Conservation (phyloP, 2,888 invertebrate species). For the Entomobrya proxima region DNA sequence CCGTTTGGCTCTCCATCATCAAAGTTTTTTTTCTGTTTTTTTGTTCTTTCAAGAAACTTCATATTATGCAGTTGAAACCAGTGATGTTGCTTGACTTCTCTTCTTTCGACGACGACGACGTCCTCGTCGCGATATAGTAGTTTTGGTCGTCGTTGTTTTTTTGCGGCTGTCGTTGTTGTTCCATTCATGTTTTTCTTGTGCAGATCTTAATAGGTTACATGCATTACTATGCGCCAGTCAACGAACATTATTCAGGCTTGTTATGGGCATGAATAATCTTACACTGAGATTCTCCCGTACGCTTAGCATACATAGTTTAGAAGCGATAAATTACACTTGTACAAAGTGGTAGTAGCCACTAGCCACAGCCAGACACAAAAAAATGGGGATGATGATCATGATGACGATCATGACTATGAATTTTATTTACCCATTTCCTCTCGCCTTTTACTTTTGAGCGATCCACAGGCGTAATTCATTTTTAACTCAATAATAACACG, state of each 20-base stretch:
- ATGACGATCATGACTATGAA: slow-evolving; percentile 8
- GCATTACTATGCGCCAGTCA: background rate
- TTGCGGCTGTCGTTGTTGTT: background rate
- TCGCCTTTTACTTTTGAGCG: background rate
- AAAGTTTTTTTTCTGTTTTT: slow-evolving; percentile 29
- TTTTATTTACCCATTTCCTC: slow-evolving; percentile 42
- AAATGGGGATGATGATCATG: too few species aligned
- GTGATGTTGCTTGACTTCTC: slow-evolving; percentile 18
- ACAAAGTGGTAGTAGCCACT: too few species aligned
- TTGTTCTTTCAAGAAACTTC: slow-evolving; percentile 42
- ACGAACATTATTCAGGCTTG: background rate
- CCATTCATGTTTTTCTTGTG: slow-evolving; percentile 41
- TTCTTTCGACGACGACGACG: background rate
- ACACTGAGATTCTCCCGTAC: too few species aligned
- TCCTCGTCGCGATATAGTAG: slow-evolving; percentile 14
- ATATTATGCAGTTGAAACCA: slow-evolving; percentile 15
- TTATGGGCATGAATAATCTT: background rate
- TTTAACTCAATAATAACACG: slow-evolving; percentile 1
- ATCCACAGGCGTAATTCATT: background rate
- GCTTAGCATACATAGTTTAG: too few species aligned
- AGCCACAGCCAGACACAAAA: too few species aligned
- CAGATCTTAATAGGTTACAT: slow-evolving; percentile 18
- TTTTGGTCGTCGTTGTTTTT: background rate
- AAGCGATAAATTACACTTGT: too few species aligned
- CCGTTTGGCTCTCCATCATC: slow-evolving; percentile 57